phyloP scores from a whole-genome alignment of 2,797 vertebrate genomes.

The Amblyraja radiata region DNA sequence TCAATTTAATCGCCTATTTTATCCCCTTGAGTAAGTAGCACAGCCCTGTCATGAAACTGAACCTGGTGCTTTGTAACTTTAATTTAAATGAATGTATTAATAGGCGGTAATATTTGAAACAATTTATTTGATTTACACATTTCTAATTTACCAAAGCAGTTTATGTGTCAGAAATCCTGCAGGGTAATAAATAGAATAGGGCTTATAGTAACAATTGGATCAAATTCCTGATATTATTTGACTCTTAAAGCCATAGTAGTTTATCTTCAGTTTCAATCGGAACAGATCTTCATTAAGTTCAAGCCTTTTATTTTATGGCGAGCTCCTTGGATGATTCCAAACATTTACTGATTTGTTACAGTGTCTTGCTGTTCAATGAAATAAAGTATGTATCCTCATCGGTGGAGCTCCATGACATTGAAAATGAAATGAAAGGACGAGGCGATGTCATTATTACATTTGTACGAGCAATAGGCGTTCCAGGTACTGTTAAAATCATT shows the following conservation, averaged over 20 bases:
- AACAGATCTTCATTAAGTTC: neutral
- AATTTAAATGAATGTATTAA: neutral
- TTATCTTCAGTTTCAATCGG: neutral
- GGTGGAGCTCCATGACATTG: slow-evolving; percentile 67
- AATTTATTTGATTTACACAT: neutral
- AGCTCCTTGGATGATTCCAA: neutral
- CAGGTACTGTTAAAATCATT: slow-evolving; percentile 59
- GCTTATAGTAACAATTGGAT: neutral
- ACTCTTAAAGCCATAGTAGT: neutral
- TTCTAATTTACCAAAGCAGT: neutral
- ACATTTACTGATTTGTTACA: slow-evolving; percentile 45
- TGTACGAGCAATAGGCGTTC: slow-evolving; percentile 74
- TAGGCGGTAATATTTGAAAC: neutral
- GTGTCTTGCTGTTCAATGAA: slow-evolving; percentile 84
- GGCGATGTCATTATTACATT: slow-evolving; percentile 74
- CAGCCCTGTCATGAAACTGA: neutral
- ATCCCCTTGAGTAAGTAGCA: neutral
- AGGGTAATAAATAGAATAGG: neutral
- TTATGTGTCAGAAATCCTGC: neutral
- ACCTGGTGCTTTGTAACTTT: neutral
- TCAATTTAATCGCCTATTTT: neutral
- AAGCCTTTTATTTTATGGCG: neutral
- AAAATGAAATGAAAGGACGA: slow-evolving; percentile 68
- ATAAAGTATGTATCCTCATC: slow-evolving; percentile 74
- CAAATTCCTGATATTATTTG: neutral